Evolutionary conservation across 53 echinoderm and acorn worm species (phyloP).

Genomic region (Antedon mediterranea): DNA sequence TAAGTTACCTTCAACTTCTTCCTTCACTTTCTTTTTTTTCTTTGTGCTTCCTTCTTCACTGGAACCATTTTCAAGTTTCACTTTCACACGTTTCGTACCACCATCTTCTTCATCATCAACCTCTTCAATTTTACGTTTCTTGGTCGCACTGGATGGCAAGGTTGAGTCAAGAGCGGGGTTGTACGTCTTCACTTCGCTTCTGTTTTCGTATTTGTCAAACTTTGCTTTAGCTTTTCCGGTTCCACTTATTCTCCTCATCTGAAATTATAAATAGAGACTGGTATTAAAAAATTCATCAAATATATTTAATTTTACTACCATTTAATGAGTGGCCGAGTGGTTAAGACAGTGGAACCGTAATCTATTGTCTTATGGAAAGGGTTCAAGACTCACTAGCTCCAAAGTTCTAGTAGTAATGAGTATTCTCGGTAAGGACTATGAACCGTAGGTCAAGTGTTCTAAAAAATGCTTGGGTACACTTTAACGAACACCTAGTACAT

Average conservation of each 20-base stretch:
- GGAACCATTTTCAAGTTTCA: neutral
- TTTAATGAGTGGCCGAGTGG: too few relatives aligned
- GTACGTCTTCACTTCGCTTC: slow-evolving; percentile 77
- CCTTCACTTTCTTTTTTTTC: slow-evolving; percentile 11
- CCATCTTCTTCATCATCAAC: slow-evolving; percentile 26
- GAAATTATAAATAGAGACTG: neutral
- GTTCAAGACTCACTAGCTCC: too few relatives aligned
- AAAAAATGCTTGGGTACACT: too few relatives aligned
- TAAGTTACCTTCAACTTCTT: neutral
- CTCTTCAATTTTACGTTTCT: slow-evolving; percentile 39
- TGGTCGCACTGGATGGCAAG: slow-evolving; percentile 61
- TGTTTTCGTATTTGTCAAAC: slow-evolving; percentile 81
- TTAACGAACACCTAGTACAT: too few relatives aligned
- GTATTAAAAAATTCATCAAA: too few relatives aligned
- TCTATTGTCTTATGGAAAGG: too few relatives aligned
- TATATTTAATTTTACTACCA: too few relatives aligned
- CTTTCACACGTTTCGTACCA: neutral
- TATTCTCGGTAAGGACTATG: too few relatives aligned
- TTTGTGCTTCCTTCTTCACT: slow-evolving; percentile 11
- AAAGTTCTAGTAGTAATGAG: too few relatives aligned
- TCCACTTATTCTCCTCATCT: slow-evolving; percentile 72
- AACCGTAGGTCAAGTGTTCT: too few relatives aligned
- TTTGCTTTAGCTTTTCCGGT: slow-evolving; percentile 75
- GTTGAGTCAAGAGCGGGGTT: slow-evolving; percentile 84
- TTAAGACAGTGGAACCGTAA: too few relatives aligned